Conservation (phyloP, 2,888 invertebrate species). For the Ichneumon xanthorius region DNA sequence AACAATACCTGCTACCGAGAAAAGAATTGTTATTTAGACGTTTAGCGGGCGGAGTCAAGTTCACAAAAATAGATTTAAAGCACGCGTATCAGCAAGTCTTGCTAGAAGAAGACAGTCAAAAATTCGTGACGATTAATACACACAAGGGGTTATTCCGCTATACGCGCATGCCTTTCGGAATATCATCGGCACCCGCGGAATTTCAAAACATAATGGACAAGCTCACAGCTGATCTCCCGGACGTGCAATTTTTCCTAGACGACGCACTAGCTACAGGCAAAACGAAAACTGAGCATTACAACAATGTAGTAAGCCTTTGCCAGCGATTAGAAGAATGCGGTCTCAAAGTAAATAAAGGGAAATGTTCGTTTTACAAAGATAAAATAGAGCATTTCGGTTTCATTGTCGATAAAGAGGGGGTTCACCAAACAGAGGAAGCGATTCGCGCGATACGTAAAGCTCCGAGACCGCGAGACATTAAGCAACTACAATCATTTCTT, state of each 20-base stretch:
- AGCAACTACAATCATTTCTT: constrained; percentile 31
- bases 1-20: constrained; percentile 36
- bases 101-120: constrained; percentile 38
- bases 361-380: constrained; percentile 31
- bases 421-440: constrained; percentile 33
- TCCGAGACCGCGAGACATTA: constrained; percentile 28
- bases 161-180: constrained; percentile 38
- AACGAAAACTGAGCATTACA: constrained; percentile 25
- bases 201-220: constrained; percentile 35
- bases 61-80: constrained; percentile 41
- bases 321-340: constrained; percentile 31
- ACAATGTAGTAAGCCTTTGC: constrained; percentile 25
- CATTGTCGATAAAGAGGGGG: constrained; percentile 10
- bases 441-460: constrained; percentile 32
- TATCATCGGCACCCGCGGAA: constrained; percentile 41
- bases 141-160: constrained; percentile 38
- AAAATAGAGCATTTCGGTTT: constrained; percentile 24
- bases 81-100: constrained; percentile 41
- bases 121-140: constrained; percentile 38
- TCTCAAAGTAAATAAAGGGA: constrained; percentile 12
- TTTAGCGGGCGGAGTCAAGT: constrained; percentile 15
- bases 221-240: constrained; percentile 24
- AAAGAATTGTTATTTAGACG: constrained; percentile 27
- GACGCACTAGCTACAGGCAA: constrained; percentile 28
- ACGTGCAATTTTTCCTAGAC: constrained; percentile 33